Evolutionary conservation across 2,797 vertebrate genomes (phyloP).

Genomic region (Mycteria americana): DNA sequence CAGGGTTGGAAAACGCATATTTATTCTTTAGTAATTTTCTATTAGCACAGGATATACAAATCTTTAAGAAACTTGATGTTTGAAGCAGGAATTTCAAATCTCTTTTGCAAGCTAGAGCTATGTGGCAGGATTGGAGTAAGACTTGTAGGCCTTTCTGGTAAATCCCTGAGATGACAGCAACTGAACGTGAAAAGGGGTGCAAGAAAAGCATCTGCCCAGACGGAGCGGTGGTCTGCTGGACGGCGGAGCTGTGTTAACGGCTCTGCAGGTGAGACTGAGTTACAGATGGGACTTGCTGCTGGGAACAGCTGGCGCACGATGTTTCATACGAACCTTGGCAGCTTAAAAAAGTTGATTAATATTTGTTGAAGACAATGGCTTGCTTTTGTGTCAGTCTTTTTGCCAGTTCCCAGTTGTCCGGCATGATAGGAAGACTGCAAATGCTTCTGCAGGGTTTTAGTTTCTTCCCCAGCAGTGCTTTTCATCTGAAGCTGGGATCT

Average conservation of each 20-base stretch:
- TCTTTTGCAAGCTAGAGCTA: background rate
- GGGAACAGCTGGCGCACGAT: background rate
- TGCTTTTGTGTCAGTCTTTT: background rate
- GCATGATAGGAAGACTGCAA: background rate
- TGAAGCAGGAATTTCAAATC: background rate
- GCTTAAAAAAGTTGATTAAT: background rate
- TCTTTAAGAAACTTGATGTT: background rate
- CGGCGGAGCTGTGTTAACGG: background rate
- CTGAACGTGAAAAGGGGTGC: background rate
- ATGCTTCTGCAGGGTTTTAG: background rate
- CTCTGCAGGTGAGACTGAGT: background rate
- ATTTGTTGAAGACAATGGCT: background rate
- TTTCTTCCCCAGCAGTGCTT: background rate
- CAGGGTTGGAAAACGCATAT: background rate
- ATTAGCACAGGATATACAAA: background rate
- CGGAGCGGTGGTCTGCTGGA: background rate
- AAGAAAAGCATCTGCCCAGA: background rate
- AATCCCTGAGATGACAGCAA: background rate
- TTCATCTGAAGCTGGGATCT: background rate
- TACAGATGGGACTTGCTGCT: background rate
- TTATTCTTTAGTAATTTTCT: background rate
- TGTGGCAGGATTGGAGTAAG: background rate
- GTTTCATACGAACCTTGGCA: background rate
- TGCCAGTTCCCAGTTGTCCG: background rate
- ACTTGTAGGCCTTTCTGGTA: background rate